Conservation (phyloP, 2,888 invertebrate genomes). For the Hydrotaea cyrtoneurina region DNA sequence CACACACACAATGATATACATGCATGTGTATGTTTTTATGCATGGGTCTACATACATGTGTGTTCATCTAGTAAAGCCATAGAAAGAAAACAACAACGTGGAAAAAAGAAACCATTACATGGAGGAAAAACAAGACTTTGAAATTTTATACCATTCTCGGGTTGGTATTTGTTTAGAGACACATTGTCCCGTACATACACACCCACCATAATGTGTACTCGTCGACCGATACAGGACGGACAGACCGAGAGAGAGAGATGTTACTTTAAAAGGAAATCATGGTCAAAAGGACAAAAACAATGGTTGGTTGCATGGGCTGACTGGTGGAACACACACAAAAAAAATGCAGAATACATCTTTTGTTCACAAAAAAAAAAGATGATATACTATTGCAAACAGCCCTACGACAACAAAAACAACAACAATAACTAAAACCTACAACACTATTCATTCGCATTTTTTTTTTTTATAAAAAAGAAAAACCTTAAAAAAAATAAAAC, state of each 20-base stretch:
- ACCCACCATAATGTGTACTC: not conserved
- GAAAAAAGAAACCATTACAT: slow-evolving; percentile 30
- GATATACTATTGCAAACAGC: not conserved
- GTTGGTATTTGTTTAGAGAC: slow-evolving; percentile 26
- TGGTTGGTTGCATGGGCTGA: not conserved
- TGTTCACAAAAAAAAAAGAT: not conserved
- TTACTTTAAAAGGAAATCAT: slow-evolving; percentile 60
- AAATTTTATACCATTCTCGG: slow-evolving; percentile 51
- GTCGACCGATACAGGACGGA: not conserved
- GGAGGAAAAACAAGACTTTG: slow-evolving; percentile 41
- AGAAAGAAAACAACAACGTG: slow-evolving; percentile 15
- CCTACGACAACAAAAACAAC: not conserved
- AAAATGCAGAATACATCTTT: slow-evolving; percentile 18
- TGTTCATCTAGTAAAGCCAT: slow-evolving; percentile 31
- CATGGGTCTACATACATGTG: not conserved
- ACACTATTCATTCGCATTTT: not conserved
- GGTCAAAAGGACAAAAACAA: slow-evolving; percentile 60
- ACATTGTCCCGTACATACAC: slow-evolving; percentile 13
- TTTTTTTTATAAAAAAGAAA: not conserved
- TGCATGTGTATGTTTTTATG: not conserved
- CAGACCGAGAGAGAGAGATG: slow-evolving; percentile 9
- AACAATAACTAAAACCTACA: not conserved
- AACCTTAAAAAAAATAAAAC: slow-evolving; percentile 17
- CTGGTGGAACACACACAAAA: not conserved
- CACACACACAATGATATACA: slow-evolving; percentile 27